These are phyloP conservation scores for Unio delphinus DNA, from an alignment of 2,888 invertebrate genomes.

Conservation along the genomic window DNA sequence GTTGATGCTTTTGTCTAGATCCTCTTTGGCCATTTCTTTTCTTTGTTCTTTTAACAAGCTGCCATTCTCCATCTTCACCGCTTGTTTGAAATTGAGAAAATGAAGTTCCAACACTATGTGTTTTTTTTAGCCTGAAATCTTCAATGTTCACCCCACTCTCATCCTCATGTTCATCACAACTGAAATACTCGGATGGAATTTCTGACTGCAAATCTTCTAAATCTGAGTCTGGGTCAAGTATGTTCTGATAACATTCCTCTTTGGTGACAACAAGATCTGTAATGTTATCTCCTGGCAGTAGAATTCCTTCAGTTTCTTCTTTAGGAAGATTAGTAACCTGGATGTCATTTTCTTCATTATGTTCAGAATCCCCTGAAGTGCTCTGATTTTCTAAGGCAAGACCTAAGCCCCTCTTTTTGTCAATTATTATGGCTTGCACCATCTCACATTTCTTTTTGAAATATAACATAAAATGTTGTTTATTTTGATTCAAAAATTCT, in stretches of 20 bases:
- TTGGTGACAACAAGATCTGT: too few species aligned
- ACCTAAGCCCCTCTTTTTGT: constrained; percentile 1
- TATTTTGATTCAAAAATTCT: constrained; percentile 8
- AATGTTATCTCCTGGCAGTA: too few species aligned
- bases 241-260: neutral
- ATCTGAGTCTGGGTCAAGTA: neutral
- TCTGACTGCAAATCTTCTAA: neutral
- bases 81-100: too few species aligned
- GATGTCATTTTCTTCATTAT: too few species aligned
- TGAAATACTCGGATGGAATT: neutral
- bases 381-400: neutral
- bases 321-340: too few species aligned
- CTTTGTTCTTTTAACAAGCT: neutral
- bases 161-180: constrained; percentile 2
- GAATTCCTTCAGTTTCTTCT: too few species aligned
- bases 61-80: constrained; percentile 2
- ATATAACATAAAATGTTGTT: constrained; percentile 2
- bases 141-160: too few species aligned
- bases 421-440: constrained; percentile 1
- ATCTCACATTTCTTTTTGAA: neutral
- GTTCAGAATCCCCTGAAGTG: neutral
- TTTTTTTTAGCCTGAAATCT: too few species aligned
- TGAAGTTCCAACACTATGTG: too few species aligned
- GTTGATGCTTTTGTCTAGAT: neutral
- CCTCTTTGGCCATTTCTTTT: neutral